phyloP scores from a whole-genome alignment of 2,797 vertebrate genomes.

The Acipenser transmontanus region DNA sequence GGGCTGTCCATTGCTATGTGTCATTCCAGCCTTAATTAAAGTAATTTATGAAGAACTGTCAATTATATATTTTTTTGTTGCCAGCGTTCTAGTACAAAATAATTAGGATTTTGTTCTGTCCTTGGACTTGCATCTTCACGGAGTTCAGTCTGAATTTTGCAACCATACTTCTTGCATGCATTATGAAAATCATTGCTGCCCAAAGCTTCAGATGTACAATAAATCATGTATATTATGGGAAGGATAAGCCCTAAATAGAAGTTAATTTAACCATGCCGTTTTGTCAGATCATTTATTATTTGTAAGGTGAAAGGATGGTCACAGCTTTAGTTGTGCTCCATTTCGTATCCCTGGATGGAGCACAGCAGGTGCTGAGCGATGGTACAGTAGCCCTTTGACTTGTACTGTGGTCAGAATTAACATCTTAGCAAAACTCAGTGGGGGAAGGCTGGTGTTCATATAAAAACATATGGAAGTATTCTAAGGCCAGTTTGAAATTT shows the following conservation, averaged over 20 bases:
- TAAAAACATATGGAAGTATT: not conserved
- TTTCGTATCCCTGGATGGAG: not conserved
- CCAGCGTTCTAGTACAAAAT: slow-evolving; percentile 1
- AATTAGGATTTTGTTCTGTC: slow-evolving; percentile 7
- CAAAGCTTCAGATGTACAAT: not conserved
- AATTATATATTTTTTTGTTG: not conserved
- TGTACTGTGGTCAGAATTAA: not conserved
- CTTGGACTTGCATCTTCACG: slow-evolving; percentile 1
- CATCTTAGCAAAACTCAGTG: not conserved
- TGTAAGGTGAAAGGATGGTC: slow-evolving; percentile 8
- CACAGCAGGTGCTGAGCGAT: slow-evolving; percentile 2
- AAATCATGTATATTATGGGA: slow-evolving; percentile 1
- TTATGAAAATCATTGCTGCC: not conserved
- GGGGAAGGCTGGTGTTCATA: not conserved
- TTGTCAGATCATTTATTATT: slow-evolving; percentile 14
- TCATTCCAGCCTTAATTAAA: slow-evolving; percentile 10
- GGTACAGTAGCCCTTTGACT: not conserved
- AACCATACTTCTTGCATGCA: not conserved
- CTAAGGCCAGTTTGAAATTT: not conserved
- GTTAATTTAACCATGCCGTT: slow-evolving; percentile 6
- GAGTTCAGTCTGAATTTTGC: not conserved
- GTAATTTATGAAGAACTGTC: slow-evolving; percentile 7
- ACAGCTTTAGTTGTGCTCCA: not conserved
- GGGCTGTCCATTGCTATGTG: not conserved
- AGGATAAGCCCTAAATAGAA: not conserved